These are phyloP conservation scores for Hydropotes inermis DNA, from an alignment of 2,113 vertebrate species.

Conservation along the genomic window DNA sequence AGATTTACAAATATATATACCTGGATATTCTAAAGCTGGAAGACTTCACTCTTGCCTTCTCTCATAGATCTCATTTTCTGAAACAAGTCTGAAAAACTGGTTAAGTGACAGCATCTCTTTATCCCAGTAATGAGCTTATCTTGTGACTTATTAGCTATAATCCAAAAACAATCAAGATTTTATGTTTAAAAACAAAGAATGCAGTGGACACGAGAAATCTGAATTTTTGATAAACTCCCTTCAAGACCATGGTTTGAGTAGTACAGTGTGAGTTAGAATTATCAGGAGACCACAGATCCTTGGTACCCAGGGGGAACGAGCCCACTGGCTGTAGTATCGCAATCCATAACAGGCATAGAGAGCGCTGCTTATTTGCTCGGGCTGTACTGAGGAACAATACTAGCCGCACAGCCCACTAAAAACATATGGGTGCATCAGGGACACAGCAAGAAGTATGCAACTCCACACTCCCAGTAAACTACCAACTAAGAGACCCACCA, in stretches of 20 bases:
- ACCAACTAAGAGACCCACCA: slow-evolving; percentile 46
- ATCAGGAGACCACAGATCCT: neutral
- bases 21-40: slow-evolving; percentile 12
- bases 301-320: neutral
- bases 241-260: neutral
- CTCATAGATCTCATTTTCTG: slow-evolving; percentile 18
- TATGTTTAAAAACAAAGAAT: neutral
- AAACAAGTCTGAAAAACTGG: slow-evolving; percentile 41
- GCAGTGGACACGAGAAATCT: neutral
- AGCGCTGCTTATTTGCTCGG: neutral
- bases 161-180: neutral
- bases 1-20: neutral
- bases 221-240: neutral
- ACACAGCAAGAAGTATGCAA: neutral
- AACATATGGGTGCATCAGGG: neutral
- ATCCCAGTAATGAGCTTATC: neutral
- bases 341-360: neutral
- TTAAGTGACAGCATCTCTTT: slow-evolving; percentile 5
- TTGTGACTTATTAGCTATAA: neutral
- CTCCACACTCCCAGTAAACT: neutral
- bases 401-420: neutral
- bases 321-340: neutral
- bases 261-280: neutral
- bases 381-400: neutral
- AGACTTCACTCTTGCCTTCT: slow-evolving; percentile 5